These are phyloP conservation scores for Dipodomys stephensi DNA, from an alignment of 2,113 vertebrate genomes.

Conservation along the genomic window DNA sequence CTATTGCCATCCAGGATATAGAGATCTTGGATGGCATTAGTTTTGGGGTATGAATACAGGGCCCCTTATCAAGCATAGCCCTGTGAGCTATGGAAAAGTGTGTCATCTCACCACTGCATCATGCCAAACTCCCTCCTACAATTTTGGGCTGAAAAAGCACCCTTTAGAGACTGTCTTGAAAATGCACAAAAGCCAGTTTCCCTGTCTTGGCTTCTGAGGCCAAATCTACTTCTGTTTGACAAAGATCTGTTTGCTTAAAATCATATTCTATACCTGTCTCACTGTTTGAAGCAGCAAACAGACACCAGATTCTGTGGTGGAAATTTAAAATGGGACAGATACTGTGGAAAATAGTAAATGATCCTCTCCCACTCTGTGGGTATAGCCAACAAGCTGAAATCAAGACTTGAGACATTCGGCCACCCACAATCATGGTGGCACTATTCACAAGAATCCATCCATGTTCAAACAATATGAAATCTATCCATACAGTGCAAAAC, in stretches of 20 bases:
- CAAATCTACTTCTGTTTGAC: not conserved
- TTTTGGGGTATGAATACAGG: not conserved
- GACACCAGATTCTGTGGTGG: no score
- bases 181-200: rapidly evolving
- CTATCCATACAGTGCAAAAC: no score
- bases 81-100: rapidly evolving
- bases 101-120: no score
- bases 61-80: not conserved
- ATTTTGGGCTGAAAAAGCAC: no score
- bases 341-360: not conserved
- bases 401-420: not conserved
- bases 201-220: not conserved
- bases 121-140: not conserved
- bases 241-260: not conserved
- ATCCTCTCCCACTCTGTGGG: not conserved
- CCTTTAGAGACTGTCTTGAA: not conserved
- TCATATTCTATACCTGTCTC: not conserved
- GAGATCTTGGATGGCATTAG: no score
- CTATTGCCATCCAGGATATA: no score
- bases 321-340: no score
- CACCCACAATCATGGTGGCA: not conserved
- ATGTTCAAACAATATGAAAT: no score
- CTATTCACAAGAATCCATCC: no score
- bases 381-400: no score
- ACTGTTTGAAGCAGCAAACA: not conserved